These are phyloP conservation scores for Maccullochella peelii DNA, from an alignment of 2,113 vertebrate species.

Conservation along the genomic window DNA sequence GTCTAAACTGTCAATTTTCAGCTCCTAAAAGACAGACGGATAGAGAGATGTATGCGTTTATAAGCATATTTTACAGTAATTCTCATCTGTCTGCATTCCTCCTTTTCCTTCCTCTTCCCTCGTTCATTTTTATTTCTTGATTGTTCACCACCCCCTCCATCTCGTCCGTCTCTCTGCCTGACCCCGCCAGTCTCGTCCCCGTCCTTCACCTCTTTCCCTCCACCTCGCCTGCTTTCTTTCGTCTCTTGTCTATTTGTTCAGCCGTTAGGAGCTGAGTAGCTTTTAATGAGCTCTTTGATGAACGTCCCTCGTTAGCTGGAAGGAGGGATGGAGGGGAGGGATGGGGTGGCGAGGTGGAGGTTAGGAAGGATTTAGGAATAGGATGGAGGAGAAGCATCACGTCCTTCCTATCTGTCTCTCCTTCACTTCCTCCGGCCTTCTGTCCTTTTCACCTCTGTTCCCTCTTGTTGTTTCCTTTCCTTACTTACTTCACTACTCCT, in stretches of 20 bases:
- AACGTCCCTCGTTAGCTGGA: constrained; percentile 43
- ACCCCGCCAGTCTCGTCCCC: constrained; percentile 7
- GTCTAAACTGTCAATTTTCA: neutral
- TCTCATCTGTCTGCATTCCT: constrained; percentile 41
- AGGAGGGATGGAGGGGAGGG: neutral
- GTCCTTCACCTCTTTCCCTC: constrained; percentile 14
- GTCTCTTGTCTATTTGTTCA: constrained; percentile 65
- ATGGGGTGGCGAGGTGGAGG: neutral
- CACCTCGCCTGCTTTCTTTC: constrained; percentile 16
- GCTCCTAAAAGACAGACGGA: neutral
- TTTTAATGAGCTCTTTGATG: constrained; percentile 70
- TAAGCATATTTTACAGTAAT: constrained; percentile 1
- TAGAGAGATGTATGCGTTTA: neutral
- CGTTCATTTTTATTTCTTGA: neutral
- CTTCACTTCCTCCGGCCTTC: neutral
- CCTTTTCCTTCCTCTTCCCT: constrained; percentile 27
- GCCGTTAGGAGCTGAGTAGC: constrained; percentile 50
- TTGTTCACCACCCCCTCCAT: neutral
- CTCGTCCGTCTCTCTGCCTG: neutral
- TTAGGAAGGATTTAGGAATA: neutral
- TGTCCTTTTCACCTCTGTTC: neutral
- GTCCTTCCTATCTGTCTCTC: neutral
- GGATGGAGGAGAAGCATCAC: constrained; percentile 12
- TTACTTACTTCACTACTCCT: neutral
- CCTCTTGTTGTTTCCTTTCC: neutral